A percentile compares a stretch with the other conserved stretches of the same genome.
Conservation (phyloP, 2,797 vertebrate species). For the Coregonus suidteri region DNA sequence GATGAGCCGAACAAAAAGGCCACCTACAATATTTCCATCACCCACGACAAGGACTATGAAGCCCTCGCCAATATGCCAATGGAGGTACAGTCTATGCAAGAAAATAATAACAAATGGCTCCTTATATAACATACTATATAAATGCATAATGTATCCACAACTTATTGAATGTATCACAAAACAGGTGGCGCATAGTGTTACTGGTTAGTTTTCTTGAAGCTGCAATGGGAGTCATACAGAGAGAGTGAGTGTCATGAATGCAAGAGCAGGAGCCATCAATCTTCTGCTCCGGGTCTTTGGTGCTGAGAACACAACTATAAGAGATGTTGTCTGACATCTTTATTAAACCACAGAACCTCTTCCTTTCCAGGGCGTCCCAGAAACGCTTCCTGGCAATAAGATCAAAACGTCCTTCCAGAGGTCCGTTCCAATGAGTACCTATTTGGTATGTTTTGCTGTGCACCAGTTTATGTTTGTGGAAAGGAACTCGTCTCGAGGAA, state of each 20-base stretch:
- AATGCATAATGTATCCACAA: neutral
- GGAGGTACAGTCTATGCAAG: conserved; percentile 68
- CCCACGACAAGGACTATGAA: conserved; percentile 70
- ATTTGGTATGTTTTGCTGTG: conserved; percentile 95
- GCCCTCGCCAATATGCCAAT: conserved; percentile 93
- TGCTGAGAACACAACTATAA: neutral
- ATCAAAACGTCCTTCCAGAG: conserved; percentile 77
- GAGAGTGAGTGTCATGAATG: conserved; percentile 12
- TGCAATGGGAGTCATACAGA: neutral
- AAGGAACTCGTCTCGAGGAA: conserved; percentile 65
- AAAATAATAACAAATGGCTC: too few relatives aligned
- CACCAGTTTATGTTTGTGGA: conserved; percentile 79
- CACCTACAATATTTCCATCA: conserved; percentile 87
- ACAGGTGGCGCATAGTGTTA: neutral
- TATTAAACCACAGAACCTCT: conserved; percentile 10
- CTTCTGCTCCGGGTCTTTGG: neutral
- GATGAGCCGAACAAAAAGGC: conserved; percentile 98
- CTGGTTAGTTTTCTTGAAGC: neutral
- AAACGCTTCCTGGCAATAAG: conserved; percentile 58
- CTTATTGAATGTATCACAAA: neutral
- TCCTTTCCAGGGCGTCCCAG: conserved; percentile 50
- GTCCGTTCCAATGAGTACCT: conserved; percentile 96
- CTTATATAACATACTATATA: neutral
- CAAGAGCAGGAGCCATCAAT: conserved; percentile 7
- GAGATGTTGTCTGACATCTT: neutral